These are phyloP conservation scores for Drosophila lowei DNA, from an alignment of 1,140 invertebrate genomes.

Conservation along the genomic window DNA sequence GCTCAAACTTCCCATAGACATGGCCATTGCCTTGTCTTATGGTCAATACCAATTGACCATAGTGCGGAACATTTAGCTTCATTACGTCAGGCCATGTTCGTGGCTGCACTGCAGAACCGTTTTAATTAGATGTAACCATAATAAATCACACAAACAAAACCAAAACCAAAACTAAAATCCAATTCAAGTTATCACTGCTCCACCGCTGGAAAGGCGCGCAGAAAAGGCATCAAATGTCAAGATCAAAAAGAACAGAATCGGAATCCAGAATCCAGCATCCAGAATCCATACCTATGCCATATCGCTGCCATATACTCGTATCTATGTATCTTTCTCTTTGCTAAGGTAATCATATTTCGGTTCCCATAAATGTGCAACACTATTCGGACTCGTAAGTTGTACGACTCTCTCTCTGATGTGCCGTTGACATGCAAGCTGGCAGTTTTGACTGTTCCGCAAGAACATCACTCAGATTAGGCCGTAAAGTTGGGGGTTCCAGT, in stretches of 20 bases:
- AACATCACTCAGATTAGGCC: conserved; percentile 8
- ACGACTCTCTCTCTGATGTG: conserved; percentile 38
- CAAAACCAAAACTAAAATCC: conserved; percentile 15
- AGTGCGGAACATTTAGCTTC: conserved; percentile 79
- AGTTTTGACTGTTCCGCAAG: conserved; percentile 28
- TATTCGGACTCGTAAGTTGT: no score
- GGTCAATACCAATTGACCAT: conserved; percentile 78
- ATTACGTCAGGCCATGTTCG: conserved; percentile 76
- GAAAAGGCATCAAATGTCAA: neutral
- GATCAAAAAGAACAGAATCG: conserved; percentile 21
- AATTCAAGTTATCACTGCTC: neutral
- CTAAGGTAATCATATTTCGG: neutral
- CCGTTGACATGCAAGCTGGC: conserved; percentile 58
- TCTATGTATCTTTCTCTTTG: neutral
- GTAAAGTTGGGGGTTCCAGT: conserved; percentile 24
- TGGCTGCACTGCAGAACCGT: conserved; percentile 68
- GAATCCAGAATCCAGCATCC: conserved; percentile 4
- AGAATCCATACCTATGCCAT: no score
- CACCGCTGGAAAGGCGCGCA: neutral
- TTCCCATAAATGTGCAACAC: conserved; percentile 23
- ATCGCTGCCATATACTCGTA: no score
- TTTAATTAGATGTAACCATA: conserved; percentile 80
- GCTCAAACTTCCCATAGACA: conserved; percentile 1
- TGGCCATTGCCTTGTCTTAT: conserved; percentile 57
- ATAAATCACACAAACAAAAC: conserved; percentile 62